Base-by-base conservation (phyloP, 2,888 invertebrate species). In the Nomada ferruginata region DNA sequence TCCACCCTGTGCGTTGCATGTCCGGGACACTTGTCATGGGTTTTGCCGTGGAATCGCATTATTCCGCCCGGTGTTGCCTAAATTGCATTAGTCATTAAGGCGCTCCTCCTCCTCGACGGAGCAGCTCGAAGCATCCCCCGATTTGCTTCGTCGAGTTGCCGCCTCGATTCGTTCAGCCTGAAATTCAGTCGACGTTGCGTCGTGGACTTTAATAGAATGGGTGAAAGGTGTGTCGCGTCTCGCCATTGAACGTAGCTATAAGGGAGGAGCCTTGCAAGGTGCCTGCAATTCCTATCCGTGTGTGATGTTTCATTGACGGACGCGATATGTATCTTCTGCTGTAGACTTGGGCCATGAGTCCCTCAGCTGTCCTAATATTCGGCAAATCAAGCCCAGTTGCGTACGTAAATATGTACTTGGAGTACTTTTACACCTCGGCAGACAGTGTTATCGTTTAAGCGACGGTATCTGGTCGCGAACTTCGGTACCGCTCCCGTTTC, bases 41-140 rank as follows among this genome's bases (percentile, higher is more conserved):
- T 83, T 86, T 87, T 83, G 83, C 82, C 83, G 44, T 47, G 68
- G 29, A 82, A 80, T 76, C 23, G 59, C n/a, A 61, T 69, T 78
- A 76, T 64, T 42, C 23, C 13, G 69, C 15, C 29, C 15, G 29
- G n/a, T 11, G 13, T 57, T 59, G 29, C 15, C 76, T 50, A 70
- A 83, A 77, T 73, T 55, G 66, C 81, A 26, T 11, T 26, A 11
- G 42, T 59, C 65, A 18, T 65, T 66, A 79, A 75, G 57, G 36
- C 36, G 36, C 10, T 11, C 20, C 11, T 36, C 15, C 15, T 50
- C 10, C 57, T 52, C n/a, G 10, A 36, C 13, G 7, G 20, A 26
- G 15, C 47, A 52, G 72, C 44, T 26, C 7, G 9, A 15, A 9
- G 18, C 52, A n/a, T 36, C 61, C 74, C 20, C 7, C 23, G 42